Evolutionary conservation across 2,797 vertebrate species (phyloP), one percentile per base, ranked within the genome.

Genomic region (Gambusia yucatana): DNA sequence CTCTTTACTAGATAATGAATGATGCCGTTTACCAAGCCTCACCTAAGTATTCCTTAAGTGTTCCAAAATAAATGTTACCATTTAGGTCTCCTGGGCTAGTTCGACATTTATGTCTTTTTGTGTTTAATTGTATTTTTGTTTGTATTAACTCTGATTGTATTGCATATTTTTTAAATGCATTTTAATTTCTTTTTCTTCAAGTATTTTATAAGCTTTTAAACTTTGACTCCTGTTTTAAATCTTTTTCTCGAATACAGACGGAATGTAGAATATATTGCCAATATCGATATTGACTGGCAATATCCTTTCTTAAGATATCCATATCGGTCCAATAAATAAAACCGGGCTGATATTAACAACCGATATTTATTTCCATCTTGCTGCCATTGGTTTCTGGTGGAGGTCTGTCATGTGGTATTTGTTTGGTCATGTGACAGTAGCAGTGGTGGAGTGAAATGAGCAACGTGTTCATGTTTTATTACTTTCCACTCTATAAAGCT

Each of bases 1-100:
- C 67, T 50, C 75, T 77, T 67, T 73, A 76, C 72, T 57, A 75
- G 76, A 76, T 77, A 76, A 77, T 72, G 70, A 82, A 43, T 48
- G 61, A 82, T 76, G 73, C 13, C 25, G 46, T 84, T 72, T 71
- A 77, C 67, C n/a, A 33, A 5, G 67, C 16, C 61, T 41, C 63
- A 28, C 63, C 79, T 75, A 78, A 52, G 57, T 73, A 84, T 81
- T 39, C 33, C 47, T 8, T 17, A 39, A 46, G 46, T 67, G 50
- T 28, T 39, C 10, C 14, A 17, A 28, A 44, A 44, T 70, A 70
- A 70, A 44, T 70, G 41, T 41, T 43, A n/a, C 65, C 17, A 39
- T 13, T 14, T 43, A 14, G 33, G 1, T 10, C 63, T 41, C 17
- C 20, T 41, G 36, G 36, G 63, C 20, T 43, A 10, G 9, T 3